These are phyloP conservation scores for Phrixothrix hirtus DNA, from an alignment of 2,888 invertebrate genomes.

Conservation along the genomic window DNA sequence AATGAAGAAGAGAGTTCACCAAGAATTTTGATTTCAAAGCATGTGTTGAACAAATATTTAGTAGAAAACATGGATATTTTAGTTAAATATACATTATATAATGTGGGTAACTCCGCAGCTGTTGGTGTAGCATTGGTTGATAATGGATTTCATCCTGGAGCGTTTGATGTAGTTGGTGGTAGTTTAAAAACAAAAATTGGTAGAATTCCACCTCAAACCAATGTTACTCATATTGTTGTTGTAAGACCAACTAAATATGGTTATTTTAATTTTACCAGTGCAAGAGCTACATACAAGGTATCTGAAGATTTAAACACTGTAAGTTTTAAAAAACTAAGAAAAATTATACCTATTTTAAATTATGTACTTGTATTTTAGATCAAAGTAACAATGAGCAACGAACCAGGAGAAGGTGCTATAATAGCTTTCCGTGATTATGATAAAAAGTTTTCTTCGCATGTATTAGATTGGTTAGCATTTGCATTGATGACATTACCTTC, in stretches of 20 bases:
- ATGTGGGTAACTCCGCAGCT: constrained; percentile 90
- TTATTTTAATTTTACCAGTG: constrained; percentile 96
- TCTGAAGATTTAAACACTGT: constrained; percentile 80
- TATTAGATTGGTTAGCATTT: constrained; percentile 96
- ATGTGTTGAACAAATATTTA: constrained; percentile 92
- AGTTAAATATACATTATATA: constrained; percentile 91
- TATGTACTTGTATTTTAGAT: constrained; percentile 58
- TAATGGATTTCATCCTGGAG: constrained; percentile 88
- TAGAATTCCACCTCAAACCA: constrained; percentile 88
- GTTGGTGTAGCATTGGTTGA: constrained; percentile 87
- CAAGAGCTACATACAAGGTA: constrained; percentile 86
- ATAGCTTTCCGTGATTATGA: constrained; percentile 91
- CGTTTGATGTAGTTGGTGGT: constrained; percentile 89
- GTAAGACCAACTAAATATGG: constrained; percentile 88
- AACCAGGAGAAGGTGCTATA: constrained; percentile 95
- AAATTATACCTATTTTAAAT: background rate
- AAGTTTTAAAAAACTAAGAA: too few relatives aligned
- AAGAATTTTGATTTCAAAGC: constrained; percentile 86
- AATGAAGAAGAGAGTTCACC: constrained; percentile 76
- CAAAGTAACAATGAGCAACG: constrained; percentile 76
- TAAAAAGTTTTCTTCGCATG: constrained; percentile 95
- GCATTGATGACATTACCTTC: constrained; percentile 96
- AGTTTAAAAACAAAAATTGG: constrained; percentile 81
- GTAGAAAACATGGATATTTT: constrained; percentile 96
- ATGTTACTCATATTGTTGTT: constrained; percentile 92